Base-by-base conservation (phyloP, 2,888 invertebrate genomes). In the Meloe dianella region DNA sequence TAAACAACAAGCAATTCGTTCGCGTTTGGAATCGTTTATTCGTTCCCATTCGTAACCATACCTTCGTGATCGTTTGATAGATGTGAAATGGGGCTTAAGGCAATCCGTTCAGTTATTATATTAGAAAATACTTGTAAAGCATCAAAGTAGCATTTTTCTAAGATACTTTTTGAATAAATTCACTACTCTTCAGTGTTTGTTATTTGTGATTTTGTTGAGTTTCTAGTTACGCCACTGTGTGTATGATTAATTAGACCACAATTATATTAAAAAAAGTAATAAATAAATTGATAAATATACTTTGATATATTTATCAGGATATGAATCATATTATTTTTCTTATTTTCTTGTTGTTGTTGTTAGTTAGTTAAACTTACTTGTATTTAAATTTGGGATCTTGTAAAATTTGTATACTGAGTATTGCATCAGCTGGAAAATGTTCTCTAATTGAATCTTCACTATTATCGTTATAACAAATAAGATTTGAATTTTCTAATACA, bases 401-500 rank as follows among this genome's bases (percentile, higher is more conserved):
- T 29, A 90, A 85, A 63, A 89, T 85, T 81, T 91, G 90, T 67
- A 91, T 78, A 69, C 91, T 91, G 65, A 89, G 85, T 62, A 91
- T 85, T 71, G 86, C 87, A 61, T 92, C 90, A 71, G 93, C 84
- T 6, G 88, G 85, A 78, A 93, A 89, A 24, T 88, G 85, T 82
- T 94, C 93, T 78, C 92, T 92, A 24, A 90, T 79, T 41, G 88
- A 85, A 41, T 88, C 87, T 83, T 90, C 89, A 63, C 89, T 89
- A 73, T 90, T 90, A 78, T 94, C 94, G 6, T 89, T 85, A 76
- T 90, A 92, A 78, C 93, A 92, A 71, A 89, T 87, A 30, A 95
- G 84, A 78, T 90, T 90, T 57, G 91, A 89, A 72, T 92, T 91
- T 5, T 90, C 88, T 27, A 94, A 81, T 51, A 91, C 87, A 78